Evolutionary conservation across 2,888 invertebrate genomes (phyloP).

Genomic region (Cerceris rybyensis): DNA sequence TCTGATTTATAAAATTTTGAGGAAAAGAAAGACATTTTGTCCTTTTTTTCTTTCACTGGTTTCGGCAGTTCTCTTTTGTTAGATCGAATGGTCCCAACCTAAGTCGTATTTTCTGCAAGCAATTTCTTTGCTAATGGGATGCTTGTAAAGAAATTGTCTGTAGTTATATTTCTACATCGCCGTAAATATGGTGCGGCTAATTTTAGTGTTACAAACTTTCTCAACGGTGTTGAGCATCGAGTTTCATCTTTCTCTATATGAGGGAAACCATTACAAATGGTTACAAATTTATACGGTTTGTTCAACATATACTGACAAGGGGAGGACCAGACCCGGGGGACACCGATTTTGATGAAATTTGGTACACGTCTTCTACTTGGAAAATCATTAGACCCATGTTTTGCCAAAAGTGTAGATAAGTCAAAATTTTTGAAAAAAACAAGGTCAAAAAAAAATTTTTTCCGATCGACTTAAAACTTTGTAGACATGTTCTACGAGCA

Average conservation of each 20-base stretch:
- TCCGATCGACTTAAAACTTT: too few relatives aligned
- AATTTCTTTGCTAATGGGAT: conserved; percentile 28
- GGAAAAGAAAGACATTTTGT: conserved; percentile 19
- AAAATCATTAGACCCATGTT: too few relatives aligned
- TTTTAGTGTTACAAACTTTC: conserved; percentile 10
- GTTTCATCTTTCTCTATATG: conserved; percentile 20
- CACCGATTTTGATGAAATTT: too few relatives aligned
- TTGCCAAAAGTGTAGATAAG: too few relatives aligned
- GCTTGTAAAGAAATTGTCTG: conserved; percentile 37
- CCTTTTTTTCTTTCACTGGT: conserved; percentile 22
- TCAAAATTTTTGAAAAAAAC: too few relatives aligned
- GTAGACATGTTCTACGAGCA: too few relatives aligned
- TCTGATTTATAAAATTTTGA: conserved; percentile 20
- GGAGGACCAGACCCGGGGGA: too few relatives aligned
- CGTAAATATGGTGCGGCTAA: conserved; percentile 18
- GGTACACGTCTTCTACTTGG: too few relatives aligned
- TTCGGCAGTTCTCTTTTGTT: conserved; percentile 35
- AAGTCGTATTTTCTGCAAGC: conserved; percentile 16
- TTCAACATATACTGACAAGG: too few relatives aligned
- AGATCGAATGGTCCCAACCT: conserved; percentile 29
- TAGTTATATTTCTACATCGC: conserved; percentile 21
- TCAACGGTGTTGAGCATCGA: conserved; percentile 16
- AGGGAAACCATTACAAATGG: too few relatives aligned
- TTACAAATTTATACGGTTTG: too few relatives aligned
- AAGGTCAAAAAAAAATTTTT: too few relatives aligned